Evolutionary conservation across 1,140 invertebrate species (phyloP), one percentile per base, ranked within the genome.

Genomic region (Geopemphigus sp.): DNA sequence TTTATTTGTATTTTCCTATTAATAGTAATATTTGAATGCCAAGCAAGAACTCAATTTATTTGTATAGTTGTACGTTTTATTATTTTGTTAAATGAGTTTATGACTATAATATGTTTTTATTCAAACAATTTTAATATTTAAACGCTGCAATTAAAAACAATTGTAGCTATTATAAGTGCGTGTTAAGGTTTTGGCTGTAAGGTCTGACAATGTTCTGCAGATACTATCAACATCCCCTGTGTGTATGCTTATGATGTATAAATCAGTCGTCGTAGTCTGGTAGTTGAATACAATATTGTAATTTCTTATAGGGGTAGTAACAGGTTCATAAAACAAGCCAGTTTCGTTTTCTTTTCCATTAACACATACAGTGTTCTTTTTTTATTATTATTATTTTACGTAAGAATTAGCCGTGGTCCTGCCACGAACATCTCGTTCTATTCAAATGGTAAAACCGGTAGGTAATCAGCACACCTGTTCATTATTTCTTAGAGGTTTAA

Each of bases 391-490:
- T 70, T 68, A n/a, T 68, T 68, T 47, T 50, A 50, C n/a, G 6
- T 26, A 50, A 50, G 22, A 26, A 53, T 26, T 70, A 29, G 22
- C 15, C 17, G 45, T 29, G 15, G n/a, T n/a, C n/a, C n/a, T n/a
- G n/a, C n/a, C n/a, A n/a, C n/a, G n/a, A n/a, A n/a, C n/a, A 50
- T 70, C 50, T 54, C 11, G 68, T 19, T 72, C 3, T 54, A 32
- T 54, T 72, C 68, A 54, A 1, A 53, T 54, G 47, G 50, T 53
- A 54, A 72, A 72, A 72, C 24, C 24, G 68, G 68, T 72, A 72
- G 47, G 68, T 47, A 72, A 72, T 72, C 68, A 47, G 56, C 74
- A 63, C 57, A 78, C 74, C 74, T 78, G 74, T 63, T 78, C 61
- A 24, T 54, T 72, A 70, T 12, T 45, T 39, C 39, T 50, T 63